Evolutionary conservation across 2,113 vertebrate genomes (phyloP), one percentile per base, ranked within the genome.

Genomic region (Tachysurus vachellii): DNA sequence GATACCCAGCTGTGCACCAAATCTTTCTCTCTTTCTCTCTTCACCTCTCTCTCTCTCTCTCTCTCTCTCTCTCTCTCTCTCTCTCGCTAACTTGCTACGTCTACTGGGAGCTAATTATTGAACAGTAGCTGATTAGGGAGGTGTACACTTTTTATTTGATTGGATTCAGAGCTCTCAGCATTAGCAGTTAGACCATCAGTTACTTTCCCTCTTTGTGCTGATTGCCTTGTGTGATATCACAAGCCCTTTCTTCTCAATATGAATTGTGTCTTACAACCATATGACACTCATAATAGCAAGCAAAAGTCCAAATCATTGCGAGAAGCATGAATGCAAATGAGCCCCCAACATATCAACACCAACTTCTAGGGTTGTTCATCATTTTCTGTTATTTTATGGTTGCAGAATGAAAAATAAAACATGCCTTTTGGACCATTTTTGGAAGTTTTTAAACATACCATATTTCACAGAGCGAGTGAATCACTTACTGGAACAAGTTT

Each of bases 41-140:
- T 82, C 47, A 42, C 86, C 82, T 84, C 42, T 73, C 31, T 85
- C 54, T 75, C 56, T 80, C 62, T 50, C 47, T 86, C 82, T 82
- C 31, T 70, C 28, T 83, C 31, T 73, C 54, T 80, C 83, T 86
- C 50, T 88, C 80, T 82, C 76, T 83, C 89, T 84, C 50, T 85
- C 82, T 66, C 86, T 80, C 79, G 57, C 89, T 90, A 89, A 87
- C 87, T 88, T 62, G 31, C 85, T 12, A 86, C 83, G 87, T 91
- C 92, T 93, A 90, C 87, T 75, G 84, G 92, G 91, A 94, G 91
- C 92, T 93, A 91, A 94, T 93, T 94, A 94, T 91, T 90, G 89
- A 89, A 85, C 84, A 88, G 90, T 88, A 89, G 88, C 92, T 90
- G 87, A 83, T 90, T 90, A 93, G 90, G 85, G 86, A 89, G 56